These are phyloP conservation scores for Nomada ruficornis DNA, from an alignment of 2,888 invertebrate genomes.

Conservation along the genomic window DNA sequence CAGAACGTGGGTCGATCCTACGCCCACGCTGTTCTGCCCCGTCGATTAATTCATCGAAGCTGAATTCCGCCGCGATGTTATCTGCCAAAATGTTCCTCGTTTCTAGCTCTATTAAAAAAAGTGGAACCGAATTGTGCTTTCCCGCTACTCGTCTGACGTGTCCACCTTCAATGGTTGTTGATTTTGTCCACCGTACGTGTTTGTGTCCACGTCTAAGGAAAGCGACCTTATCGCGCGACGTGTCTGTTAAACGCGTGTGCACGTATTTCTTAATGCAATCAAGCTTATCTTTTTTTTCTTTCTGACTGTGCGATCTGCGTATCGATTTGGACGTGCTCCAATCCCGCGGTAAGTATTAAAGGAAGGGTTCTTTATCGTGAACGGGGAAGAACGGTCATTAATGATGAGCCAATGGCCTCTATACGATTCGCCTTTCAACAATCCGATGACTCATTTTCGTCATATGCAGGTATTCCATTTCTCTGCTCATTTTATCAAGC, in stretches of 20 bases:
- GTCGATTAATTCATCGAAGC: constrained; percentile 64
- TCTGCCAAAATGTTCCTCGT: constrained; percentile 42
- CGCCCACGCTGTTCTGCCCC: constrained; percentile 49
- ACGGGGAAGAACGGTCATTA: constrained; percentile 54
- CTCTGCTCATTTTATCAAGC: constrained; percentile 53
- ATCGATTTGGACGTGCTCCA: constrained; percentile 21
- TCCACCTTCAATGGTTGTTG: not conserved
- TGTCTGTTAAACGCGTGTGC: not conserved
- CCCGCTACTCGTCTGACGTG: not conserved
- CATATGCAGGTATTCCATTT: constrained; percentile 63
- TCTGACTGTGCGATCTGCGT: constrained; percentile 24
- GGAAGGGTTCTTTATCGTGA: constrained; percentile 39
- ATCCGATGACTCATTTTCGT: constrained; percentile 78
- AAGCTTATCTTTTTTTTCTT: constrained; percentile 14
- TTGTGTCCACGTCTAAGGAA: not conserved
- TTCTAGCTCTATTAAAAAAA: not conserved
- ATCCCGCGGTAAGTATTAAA: constrained; percentile 3
- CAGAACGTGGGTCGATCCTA: constrained; percentile 70
- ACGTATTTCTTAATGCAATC: constrained; percentile 20
- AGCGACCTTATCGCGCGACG: constrained; percentile 21
- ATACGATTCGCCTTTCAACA: constrained; percentile 63
- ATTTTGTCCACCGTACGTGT: not conserved
- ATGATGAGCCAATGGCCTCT: constrained; percentile 73
- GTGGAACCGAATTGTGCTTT: not conserved
- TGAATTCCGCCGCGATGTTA: constrained; percentile 54